phyloP scores from a whole-genome alignment of 2,888 invertebrate genomes.

The Ophioninae sp. region DNA sequence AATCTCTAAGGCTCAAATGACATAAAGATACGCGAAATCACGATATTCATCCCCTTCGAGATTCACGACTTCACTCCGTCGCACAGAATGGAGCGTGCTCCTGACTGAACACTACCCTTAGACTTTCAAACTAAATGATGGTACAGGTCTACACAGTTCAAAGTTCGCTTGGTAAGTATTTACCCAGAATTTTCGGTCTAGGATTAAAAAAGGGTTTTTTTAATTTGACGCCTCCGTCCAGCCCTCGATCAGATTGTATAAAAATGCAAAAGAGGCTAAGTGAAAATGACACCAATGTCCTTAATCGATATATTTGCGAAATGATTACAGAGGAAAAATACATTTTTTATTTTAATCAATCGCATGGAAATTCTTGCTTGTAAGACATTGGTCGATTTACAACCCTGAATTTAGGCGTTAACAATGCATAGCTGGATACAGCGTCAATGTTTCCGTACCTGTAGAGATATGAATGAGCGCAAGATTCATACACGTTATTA shows the following conservation, averaged over 20 bases:
- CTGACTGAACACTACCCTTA: no score
- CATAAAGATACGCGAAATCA: no score
- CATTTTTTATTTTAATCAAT: neutral
- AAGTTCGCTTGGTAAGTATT: no score
- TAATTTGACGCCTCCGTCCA: neutral
- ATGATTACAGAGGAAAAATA: neutral
- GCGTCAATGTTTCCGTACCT: neutral
- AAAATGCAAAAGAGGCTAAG: neutral
- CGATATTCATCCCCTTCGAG: no score
- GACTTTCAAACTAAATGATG: no score
- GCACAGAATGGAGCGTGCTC: no score
- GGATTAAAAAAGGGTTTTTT: neutral
- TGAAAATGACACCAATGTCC: neutral
- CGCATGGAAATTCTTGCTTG: neutral
- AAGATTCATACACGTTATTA: conserved; percentile 33
- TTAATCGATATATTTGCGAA: neutral
- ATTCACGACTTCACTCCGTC: no score
- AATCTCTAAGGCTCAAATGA: no score
- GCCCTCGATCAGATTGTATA: neutral
- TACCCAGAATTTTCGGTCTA: no score
- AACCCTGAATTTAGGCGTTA: neutral
- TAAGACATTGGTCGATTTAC: conserved; percentile 1
- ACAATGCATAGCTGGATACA: neutral
- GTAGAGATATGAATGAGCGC: conserved; percentile 53
- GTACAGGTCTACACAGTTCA: no score